Percentiles rank a stretch among this genome's conserved stretches.
phyloP scores from a whole-genome alignment of 2,888 invertebrate genomes.

The Drosophila cognata region DNA sequence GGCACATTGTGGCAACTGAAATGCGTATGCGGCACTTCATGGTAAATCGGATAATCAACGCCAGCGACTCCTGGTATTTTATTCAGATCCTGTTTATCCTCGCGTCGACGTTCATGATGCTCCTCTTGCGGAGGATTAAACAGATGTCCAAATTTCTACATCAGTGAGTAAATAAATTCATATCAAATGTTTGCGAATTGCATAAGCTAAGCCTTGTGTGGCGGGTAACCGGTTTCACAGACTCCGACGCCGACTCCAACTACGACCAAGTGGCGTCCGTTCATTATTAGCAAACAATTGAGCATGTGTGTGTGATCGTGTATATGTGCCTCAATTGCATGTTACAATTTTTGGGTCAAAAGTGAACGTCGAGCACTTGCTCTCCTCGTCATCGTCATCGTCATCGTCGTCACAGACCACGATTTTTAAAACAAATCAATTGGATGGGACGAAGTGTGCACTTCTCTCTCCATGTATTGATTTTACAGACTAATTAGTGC shows the following conservation, averaged over 20 bases:
- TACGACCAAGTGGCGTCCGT: constrained; percentile 27
- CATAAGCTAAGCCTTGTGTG: constrained; percentile 55
- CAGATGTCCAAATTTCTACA: constrained; percentile 81
- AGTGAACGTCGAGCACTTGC: constrained; percentile 79
- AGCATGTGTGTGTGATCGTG: constrained; percentile 26
- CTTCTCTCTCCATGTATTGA: constrained; percentile 24
- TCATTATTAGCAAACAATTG: constrained; percentile 68
- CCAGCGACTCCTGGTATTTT: constrained; percentile 93
- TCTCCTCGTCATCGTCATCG: constrained; percentile 20
- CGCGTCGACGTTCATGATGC: constrained; percentile 56
- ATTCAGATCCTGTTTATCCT: constrained; percentile 89
- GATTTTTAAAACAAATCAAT: constrained; percentile 26
- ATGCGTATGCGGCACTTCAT: constrained; percentile 90
- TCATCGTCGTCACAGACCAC: constrained; percentile 16
- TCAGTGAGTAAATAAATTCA: constrained; percentile 31
- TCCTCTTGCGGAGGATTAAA: constrained; percentile 79
- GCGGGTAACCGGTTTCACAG: constrained; percentile 65
- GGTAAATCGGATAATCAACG: constrained; percentile 92
- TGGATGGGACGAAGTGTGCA: constrained; percentile 38
- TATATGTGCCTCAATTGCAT: constrained; percentile 61
- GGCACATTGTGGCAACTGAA: constrained; percentile 93
- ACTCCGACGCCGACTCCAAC: constrained; percentile 29
- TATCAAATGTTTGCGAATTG: constrained; percentile 52
- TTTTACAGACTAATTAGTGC: constrained; percentile 37
- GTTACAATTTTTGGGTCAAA: constrained; percentile 84